Conservation (phyloP, 1,140 invertebrate genomes). For the Dermatophagoides farinae region DNA sequence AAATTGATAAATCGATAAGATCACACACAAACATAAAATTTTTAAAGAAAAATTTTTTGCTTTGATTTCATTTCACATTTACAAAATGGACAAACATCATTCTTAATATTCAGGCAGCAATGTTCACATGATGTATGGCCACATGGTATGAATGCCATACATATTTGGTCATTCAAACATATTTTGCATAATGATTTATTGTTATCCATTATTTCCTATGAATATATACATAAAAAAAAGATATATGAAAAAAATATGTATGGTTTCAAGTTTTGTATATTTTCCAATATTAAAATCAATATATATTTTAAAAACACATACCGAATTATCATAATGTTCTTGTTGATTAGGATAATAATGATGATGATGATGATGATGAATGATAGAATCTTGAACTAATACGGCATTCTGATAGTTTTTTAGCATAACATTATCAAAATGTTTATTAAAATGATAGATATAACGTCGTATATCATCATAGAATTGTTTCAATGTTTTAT, state of each 20-base stretch:
- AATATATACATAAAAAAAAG: not conserved
- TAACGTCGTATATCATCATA: constrained; percentile 59
- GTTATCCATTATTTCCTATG: constrained; percentile 26
- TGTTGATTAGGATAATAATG: too few species aligned
- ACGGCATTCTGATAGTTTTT: too few species aligned
- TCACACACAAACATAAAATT: not conserved
- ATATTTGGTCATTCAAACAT: constrained; percentile 55
- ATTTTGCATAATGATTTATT: constrained; percentile 56
- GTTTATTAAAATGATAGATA: constrained; percentile 29
- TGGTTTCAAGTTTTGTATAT: too few species aligned
- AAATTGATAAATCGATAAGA: too few species aligned
- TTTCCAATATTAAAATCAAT: too few species aligned
- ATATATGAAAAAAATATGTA: too few species aligned
- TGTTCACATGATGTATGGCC: constrained; percentile 49
- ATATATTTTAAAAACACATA: too few species aligned
- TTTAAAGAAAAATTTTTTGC: constrained; percentile 35
- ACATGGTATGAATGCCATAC: constrained; percentile 60
- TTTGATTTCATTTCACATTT: constrained; percentile 46
- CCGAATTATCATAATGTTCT: too few species aligned
- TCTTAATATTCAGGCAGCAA: constrained; percentile 38
- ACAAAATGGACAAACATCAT: constrained; percentile 52
- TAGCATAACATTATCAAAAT: not conserved
- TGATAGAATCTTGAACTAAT: too few species aligned
- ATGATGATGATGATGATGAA: too few species aligned
- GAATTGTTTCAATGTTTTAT: constrained; percentile 60